Percentiles rank a stretch among this genome's conserved stretches.
These are phyloP conservation scores for rabbit (Oryctolagus cuniculus) DNA, from an alignment of 2,113 vertebrate species.

Conservation along the genomic window mOryCun1.1 NC_091442.1:40328501-40329000, in stretches of 20 bases:
- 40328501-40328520: neutral
- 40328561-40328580: neutral
- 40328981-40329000: no score
- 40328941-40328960: no score
- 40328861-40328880: no score
- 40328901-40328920: no score
- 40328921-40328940: no score
- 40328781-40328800: neutral
- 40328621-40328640: neutral
- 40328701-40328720: neutral
- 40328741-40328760: constrained; percentile 9
- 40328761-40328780: constrained; percentile 20
- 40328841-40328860: no score
- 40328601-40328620: neutral
- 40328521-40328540: neutral
- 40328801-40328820: no score
- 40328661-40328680: neutral
- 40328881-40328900: no score
- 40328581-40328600: neutral
- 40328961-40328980: no score
- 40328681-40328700: neutral
- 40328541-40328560: neutral
- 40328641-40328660: neutral
- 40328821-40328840: no score
- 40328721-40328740: neutral